These are phyloP conservation scores for Limonius californicus DNA, from an alignment of 1,140 invertebrate genomes.

Conservation along the genomic window DNA sequence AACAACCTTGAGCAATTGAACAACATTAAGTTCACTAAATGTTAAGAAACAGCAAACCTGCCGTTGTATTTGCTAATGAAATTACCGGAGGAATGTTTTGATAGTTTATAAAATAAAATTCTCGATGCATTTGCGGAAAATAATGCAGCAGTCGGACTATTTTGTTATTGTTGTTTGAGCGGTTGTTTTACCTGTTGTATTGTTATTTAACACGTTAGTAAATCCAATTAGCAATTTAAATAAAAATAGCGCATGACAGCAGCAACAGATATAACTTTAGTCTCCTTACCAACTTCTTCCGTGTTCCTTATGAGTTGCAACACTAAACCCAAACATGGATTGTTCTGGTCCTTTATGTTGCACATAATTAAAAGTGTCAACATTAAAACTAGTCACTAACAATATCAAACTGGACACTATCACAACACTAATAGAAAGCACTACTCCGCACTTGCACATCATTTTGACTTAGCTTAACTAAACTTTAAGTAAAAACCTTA, in stretches of 20 bases:
- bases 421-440: slow-evolving; percentile 15
- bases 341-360: slow-evolving; percentile 5
- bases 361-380: slow-evolving; percentile 15
- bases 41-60: no score
- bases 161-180: no score
- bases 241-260: not conserved
- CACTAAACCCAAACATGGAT: slow-evolving; percentile 20
- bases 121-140: no score
- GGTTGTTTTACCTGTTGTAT: no score
- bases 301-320: slow-evolving; percentile 17
- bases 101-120: no score
- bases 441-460: not conserved
- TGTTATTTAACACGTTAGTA: not conserved
- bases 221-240: not conserved
- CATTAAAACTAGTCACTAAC: slow-evolving; percentile 18
- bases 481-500: not conserved
- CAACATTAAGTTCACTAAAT: no score
- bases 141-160: no score
- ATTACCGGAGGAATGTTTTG: no score
- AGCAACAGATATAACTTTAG: not conserved
- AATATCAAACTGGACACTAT: slow-evolving; percentile 7
- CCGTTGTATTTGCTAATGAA: no score
- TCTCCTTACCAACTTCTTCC: slow-evolving; percentile 19
- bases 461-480: not conserved
- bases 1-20: no score